These are phyloP conservation scores for Leptocoma aspasia DNA, from an alignment of 2,113 vertebrate genomes.

Conservation along the genomic window DNA sequence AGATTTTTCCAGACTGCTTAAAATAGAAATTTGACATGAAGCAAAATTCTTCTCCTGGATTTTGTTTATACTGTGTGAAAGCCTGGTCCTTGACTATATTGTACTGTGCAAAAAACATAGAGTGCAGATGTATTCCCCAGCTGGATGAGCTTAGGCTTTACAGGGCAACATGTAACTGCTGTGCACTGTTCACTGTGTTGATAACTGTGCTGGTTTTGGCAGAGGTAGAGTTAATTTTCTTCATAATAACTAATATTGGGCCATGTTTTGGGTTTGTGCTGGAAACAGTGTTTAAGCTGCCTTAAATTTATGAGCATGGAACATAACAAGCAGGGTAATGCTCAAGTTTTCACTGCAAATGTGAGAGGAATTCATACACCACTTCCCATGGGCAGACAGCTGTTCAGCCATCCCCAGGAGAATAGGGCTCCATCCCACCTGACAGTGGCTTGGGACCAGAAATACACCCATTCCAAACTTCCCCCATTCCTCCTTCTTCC, in stretches of 20 bases:
- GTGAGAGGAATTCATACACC: neutral
- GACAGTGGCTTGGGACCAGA: neutral
- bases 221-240: neutral
- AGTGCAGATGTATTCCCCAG: neutral
- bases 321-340: neutral
- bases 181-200: neutral
- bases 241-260: neutral
- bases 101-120: neutral
- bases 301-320: neutral
- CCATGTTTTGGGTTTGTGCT: neutral
- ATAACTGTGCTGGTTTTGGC: neutral
- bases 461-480: accelerated
- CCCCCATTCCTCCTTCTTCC: neutral
- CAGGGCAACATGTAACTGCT: neutral
- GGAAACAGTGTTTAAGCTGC: neutral
- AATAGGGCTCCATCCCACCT: neutral
- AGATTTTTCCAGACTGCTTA: neutral
- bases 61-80: neutral
- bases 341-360: accelerated
- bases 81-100: neutral
- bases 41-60: neutral
- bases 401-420: neutral
- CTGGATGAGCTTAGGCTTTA: neutral
- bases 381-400: neutral
- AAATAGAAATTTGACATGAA: neutral